Evolutionary conservation across 2,797 vertebrate genomes (phyloP).

Genomic region (Galagoides demidoff): DNA sequence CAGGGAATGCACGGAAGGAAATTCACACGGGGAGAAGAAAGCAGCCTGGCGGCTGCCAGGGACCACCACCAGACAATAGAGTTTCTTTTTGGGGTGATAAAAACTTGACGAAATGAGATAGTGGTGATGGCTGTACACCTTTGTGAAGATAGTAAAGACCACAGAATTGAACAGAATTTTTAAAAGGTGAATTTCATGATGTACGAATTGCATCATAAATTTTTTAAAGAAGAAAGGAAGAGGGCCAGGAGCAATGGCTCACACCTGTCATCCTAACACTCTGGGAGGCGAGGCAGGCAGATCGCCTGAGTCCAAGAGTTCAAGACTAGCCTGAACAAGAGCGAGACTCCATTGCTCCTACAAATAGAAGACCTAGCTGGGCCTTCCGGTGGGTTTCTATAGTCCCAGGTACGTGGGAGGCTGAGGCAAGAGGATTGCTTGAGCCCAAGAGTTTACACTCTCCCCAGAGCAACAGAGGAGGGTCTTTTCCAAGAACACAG

Average conservation of each 20-base stretch:
- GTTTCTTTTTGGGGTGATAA: not conserved
- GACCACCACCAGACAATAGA: too few species aligned
- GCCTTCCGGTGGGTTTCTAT: too few species aligned
- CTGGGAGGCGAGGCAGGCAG: too few species aligned
- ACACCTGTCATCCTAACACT: too few species aligned
- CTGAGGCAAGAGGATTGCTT: too few species aligned
- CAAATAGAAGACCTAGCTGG: too few species aligned
- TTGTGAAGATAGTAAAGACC: not conserved
- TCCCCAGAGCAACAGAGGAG: not conserved
- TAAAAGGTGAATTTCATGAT: not conserved
- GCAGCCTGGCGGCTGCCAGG: fast-evolving
- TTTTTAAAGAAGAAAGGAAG: not conserved
- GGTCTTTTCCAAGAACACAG: not conserved
- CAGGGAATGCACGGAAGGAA: not conserved
- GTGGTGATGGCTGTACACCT: not conserved
- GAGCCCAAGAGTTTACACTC: too few species aligned
- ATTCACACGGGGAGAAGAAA: not conserved
- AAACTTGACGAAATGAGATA: not conserved
- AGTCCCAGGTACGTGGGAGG: too few species aligned
- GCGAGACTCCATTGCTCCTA: too few species aligned
- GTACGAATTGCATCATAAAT: not conserved
- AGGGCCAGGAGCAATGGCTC: too few species aligned
- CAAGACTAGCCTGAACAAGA: too few species aligned
- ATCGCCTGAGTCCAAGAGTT: too few species aligned
- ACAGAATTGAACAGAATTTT: not conserved